phyloP scores from a whole-genome alignment of 2,888 invertebrate species.

The Diplazon laetatorius region DNA sequence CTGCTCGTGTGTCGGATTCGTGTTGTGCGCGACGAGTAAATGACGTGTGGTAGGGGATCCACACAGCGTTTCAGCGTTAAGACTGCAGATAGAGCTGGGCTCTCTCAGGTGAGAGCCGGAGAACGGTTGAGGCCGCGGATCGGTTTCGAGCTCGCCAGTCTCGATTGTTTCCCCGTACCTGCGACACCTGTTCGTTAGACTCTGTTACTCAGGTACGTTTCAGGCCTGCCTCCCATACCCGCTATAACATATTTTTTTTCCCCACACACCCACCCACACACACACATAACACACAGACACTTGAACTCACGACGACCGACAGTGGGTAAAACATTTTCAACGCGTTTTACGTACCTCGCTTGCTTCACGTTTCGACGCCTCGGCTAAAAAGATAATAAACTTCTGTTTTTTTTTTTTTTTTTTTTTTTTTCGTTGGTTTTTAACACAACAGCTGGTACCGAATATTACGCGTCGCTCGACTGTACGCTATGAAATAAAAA shows the following conservation, averaged over 20 bases:
- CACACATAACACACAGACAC: no score
- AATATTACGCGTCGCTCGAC: constrained; percentile 8
- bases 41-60: constrained; percentile 38
- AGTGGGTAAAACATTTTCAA: constrained; percentile 20
- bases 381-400: constrained; percentile 4
- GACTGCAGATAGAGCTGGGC: constrained; percentile 61
- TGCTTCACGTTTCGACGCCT: background rate
- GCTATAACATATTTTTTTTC: constrained; percentile 23
- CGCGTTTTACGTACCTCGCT: constrained; percentile 5
- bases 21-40: constrained; percentile 3
- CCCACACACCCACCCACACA: no score
- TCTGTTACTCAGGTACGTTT: constrained; percentile 62
- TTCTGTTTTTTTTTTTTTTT: no score
- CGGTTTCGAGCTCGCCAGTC: constrained; percentile 74
- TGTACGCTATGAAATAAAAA: background rate
- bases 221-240: constrained; percentile 34
- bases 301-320: no score
- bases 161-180: constrained; percentile 78
- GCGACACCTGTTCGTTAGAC: constrained; percentile 68
- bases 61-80: constrained; percentile 40
- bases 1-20: background rate
- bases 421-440: no score
- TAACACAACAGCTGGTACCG: no score
- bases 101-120: constrained; percentile 47
- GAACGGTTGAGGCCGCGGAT: constrained; percentile 67